Evolutionary conservation across 1,140 invertebrate genomes (phyloP), one percentile per base, ranked within the genome.

Genomic region (Ostrea edulis): DNA sequence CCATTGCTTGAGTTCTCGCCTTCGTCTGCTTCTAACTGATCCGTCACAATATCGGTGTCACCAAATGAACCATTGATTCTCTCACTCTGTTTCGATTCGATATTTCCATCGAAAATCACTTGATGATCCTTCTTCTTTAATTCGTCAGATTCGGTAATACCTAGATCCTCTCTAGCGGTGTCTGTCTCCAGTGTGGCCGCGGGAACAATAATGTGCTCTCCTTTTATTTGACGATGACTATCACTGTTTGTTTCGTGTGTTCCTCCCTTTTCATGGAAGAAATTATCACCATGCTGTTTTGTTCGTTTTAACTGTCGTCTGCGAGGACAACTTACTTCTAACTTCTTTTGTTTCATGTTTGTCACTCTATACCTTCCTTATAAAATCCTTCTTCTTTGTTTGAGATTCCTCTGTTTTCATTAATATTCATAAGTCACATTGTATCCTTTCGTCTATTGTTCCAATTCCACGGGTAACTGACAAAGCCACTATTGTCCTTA

Each of bases 351-450:
- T 77, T 77, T 77, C 68, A 77, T 77, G 22, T 8, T 25, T 77
- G 68, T 77, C 68, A 77, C 68, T 17, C 29, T 77, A 35, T 77
- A 77, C 14, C 68, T 25, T 29, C 29, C 68, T 35, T 77, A 25
- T 29, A 29, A 77, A 14, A 77, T 77, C 68, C 68, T 35, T 25
- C 68, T 77, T 35, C 68, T 77, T 77, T 77, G 68, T 77, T 29
- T 14, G 25, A 25, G 14, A 25, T 77, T 77, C 68, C 29, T 14
- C 68, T 77, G 29, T 77, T 77, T 77, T 77, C 68, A 77, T 77
- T 77, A 77, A 77, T 77, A 77, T 77, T 77, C 68, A 77, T 77
- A 77, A 14, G 12, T 77, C 68, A 77, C 68, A 35, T 77, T 77
- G 68, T 77, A 77, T 9, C 68, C 68, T 29, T 14, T 77, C 29